These are phyloP conservation scores for Sorex maritimensis DNA, from an alignment of 2,797 vertebrate species.

Conservation along the genomic window DNA sequence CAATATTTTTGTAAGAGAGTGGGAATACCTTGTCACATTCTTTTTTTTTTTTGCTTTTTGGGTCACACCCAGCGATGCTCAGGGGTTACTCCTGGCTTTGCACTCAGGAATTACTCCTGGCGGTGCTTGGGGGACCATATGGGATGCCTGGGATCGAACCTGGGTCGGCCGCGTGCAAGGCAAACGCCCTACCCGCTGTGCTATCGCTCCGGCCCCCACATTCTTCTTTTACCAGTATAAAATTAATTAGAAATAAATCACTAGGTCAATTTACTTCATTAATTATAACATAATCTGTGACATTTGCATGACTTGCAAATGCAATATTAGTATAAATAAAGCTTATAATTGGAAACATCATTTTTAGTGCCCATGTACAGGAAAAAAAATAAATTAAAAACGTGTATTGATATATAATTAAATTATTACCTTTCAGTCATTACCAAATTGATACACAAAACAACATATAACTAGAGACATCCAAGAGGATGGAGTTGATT, in stretches of 20 bases:
- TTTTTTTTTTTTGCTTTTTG: too few relatives aligned
- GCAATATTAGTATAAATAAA: neutral
- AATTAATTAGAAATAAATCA: neutral
- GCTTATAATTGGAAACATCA: neutral
- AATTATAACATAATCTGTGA: neutral
- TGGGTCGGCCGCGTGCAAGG: too few relatives aligned
- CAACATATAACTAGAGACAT: too few relatives aligned
- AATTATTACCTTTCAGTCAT: neutral
- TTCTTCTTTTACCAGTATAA: neutral
- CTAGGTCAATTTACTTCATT: neutral
- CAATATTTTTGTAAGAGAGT: neutral
- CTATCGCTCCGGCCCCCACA: too few relatives aligned
- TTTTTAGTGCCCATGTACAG: neutral
- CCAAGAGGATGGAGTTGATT: neutral
- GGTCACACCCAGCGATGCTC: too few relatives aligned
- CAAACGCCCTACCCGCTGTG: too few relatives aligned
- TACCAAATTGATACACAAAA: neutral
- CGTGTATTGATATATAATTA: neutral
- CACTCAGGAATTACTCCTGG: too few relatives aligned
- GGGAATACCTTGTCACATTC: neutral
- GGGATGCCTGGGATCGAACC: too few relatives aligned
- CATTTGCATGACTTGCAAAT: conserved; percentile 16
- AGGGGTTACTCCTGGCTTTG: too few relatives aligned
- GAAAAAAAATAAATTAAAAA: neutral
- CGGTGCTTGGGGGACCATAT: too few relatives aligned